phyloP scores from a whole-genome alignment of 1,140 invertebrate species.

The Macrosteles quadrilineatus region DNA sequence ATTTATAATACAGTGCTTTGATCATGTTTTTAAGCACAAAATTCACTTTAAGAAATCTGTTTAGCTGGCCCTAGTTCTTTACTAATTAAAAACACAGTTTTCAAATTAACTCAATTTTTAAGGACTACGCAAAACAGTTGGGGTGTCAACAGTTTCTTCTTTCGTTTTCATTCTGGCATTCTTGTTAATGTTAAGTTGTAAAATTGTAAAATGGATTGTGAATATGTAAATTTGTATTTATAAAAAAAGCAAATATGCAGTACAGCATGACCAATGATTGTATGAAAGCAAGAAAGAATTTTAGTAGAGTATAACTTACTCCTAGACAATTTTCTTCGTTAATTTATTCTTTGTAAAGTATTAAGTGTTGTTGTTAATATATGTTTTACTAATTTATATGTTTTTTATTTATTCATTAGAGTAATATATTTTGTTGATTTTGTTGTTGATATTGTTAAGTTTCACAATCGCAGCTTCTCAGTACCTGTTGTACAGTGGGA shows the following conservation, averaged over 20 bases:
- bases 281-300: constrained; percentile 12
- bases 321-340: not conserved
- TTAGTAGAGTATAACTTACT: not conserved
- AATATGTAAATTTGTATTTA: constrained; percentile 16
- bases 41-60: too few species aligned
- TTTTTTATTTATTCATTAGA: constrained; percentile 22
- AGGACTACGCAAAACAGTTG: too few species aligned
- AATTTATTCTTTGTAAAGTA: not conserved
- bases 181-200: constrained; percentile 5
- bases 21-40: too few species aligned
- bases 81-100: too few species aligned
- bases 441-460: constrained; percentile 20
- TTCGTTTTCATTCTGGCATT: not conserved
- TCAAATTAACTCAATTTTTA: too few species aligned
- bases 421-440: constrained; percentile 24
- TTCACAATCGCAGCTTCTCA: constrained; percentile 4
- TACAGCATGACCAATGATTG: constrained; percentile 24
- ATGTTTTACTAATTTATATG: constrained; percentile 1
- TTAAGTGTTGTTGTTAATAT: not conserved
- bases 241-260: constrained; percentile 21
- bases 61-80: too few species aligned
- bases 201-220: constrained; percentile 17
- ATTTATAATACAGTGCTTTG: too few species aligned
- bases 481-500: constrained; percentile 17
- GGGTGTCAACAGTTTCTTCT: not conserved